phyloP scores from a whole-genome alignment of 2,797 vertebrate genomes.

The Eurystomus glaucurus region DNA sequence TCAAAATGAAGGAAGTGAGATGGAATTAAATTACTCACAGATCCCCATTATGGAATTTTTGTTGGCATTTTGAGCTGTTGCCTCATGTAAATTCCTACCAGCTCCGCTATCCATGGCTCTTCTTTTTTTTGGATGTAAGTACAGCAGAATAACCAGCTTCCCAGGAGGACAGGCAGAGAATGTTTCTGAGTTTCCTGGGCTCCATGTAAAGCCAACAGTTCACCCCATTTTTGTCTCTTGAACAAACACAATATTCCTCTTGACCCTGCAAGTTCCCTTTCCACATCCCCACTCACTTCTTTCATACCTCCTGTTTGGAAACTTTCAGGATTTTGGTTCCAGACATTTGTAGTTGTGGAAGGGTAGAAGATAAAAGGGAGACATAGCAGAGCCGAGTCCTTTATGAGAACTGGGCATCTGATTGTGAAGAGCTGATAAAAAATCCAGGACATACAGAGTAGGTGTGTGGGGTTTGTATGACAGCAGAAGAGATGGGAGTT shows the following conservation, averaged over 20 bases:
- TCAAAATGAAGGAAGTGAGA: background rate
- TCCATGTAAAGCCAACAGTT: background rate
- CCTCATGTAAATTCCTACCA: background rate
- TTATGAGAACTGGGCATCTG: background rate
- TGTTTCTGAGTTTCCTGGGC: background rate
- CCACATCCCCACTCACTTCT: background rate
- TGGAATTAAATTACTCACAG: background rate
- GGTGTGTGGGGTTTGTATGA: background rate
- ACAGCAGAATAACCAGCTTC: background rate
- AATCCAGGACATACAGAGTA: background rate
- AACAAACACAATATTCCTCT: background rate
- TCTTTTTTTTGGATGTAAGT: background rate
- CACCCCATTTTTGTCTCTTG: background rate
- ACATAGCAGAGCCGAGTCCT: accelerated
- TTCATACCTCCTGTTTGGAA: background rate
- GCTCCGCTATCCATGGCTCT: background rate
- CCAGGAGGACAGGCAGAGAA: background rate
- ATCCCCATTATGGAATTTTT: background rate
- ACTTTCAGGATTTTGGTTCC: background rate
- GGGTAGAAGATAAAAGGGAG: background rate
- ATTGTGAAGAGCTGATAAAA: background rate
- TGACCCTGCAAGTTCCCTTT: background rate
- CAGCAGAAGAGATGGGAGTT: background rate
- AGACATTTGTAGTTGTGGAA: background rate
- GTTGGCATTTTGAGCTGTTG: background rate